Conservation (phyloP, 2,113 vertebrate genomes). For the Oreochromis tanganicae region DNA sequence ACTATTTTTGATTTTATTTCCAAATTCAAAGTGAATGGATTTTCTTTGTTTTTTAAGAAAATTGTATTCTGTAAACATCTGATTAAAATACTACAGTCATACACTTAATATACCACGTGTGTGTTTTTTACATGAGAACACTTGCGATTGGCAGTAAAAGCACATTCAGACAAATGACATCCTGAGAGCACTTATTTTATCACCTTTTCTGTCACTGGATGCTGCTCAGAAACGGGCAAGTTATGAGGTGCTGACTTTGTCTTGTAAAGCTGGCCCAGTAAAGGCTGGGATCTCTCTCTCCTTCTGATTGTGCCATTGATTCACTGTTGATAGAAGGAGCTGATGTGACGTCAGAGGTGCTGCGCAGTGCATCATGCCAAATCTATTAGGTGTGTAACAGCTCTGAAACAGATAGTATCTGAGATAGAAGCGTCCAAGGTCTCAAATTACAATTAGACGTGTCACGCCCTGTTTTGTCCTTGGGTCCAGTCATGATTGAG, state of each 20-base stretch:
- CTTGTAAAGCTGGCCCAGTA: neutral
- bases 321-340: conserved; percentile 7
- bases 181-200: neutral
- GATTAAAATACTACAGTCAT: neutral
- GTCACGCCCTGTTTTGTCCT: neutral
- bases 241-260: neutral
- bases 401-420: neutral
- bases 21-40: neutral
- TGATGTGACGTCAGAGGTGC: neutral
- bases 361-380: neutral
- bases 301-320: conserved; percentile 26
- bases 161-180: neutral
- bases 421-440: neutral
- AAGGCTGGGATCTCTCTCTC: neutral
- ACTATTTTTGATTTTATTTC: neutral
- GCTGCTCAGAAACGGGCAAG: neutral
- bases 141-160: neutral
- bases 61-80: neutral
- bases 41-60: neutral
- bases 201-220: neutral
- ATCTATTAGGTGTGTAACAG: neutral
- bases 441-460: neutral
- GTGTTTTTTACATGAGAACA: neutral
- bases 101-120: neutral
- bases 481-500: neutral